Percentiles rank a stretch among this genome's conserved stretches.
Conservation (phyloP, 2,797 vertebrate species). For the Psittacula derbiana region DNA sequence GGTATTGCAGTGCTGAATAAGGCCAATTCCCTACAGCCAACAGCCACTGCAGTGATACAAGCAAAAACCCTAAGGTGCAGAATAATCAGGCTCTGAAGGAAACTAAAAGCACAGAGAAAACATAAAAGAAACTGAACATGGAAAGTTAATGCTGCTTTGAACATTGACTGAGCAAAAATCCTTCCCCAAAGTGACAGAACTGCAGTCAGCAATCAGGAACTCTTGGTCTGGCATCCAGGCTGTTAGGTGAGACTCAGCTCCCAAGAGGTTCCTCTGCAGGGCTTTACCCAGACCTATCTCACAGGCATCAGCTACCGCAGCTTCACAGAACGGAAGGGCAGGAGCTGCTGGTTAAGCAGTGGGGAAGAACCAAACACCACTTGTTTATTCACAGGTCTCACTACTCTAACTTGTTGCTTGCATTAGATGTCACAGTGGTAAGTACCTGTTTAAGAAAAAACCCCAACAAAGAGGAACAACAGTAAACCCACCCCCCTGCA, state of each 20-base stretch:
- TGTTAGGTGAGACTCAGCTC: not conserved
- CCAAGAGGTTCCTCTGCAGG: not conserved
- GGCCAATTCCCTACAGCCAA: not conserved
- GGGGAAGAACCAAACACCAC: not conserved
- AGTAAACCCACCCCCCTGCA: not conserved
- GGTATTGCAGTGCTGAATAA: not conserved
- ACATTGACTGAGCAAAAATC: not conserved
- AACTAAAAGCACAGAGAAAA: slow-evolving; percentile 1
- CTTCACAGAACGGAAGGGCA: not conserved
- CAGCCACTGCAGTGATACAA: not conserved
- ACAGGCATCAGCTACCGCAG: not conserved
- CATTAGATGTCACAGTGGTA: not conserved
- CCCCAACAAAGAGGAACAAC: not conserved
- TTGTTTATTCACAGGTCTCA: not conserved
- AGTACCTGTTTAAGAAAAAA: slow-evolving; percentile 24
- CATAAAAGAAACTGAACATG: not conserved
- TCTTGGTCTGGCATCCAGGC: not conserved
- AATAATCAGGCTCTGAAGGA: slow-evolving; percentile 2
- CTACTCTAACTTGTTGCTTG: not conserved
- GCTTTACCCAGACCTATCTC: not conserved
- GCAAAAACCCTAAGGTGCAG: not conserved
- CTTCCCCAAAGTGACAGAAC: not conserved
- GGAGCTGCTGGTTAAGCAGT: not conserved
- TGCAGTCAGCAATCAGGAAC: not conserved
- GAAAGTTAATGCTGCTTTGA: slow-evolving; percentile 4